Base-by-base conservation (phyloP, 2,113 vertebrate genomes). In the Passerina amoena region DNA sequence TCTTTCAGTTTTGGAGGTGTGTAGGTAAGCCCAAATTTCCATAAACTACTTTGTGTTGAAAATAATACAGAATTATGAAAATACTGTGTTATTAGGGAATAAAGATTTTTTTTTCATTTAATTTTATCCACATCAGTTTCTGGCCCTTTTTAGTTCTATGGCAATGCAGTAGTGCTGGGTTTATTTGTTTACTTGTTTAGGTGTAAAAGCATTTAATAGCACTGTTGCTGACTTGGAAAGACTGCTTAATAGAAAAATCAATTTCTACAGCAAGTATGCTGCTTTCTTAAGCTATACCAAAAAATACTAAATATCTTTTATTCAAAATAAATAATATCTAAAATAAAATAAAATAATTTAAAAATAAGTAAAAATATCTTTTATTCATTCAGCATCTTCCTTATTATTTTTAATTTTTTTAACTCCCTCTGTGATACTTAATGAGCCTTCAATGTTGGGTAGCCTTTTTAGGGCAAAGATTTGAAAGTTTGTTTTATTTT, bases 291-390 rank as follows among this genome's bases (percentile, higher is more conserved):
- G 14, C 10, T 60, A 50, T 59, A 42, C 27, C 33, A 87, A n/a
- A 76, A 96, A 97, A 23, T 75, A 70, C 10, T 69, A n/a, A 94
- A 82, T 63, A 23, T 9, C 22, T 95, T 93, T 71, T 37, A 70
- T 86, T 88, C 22, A 81, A 56, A 33, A 56, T 56, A 56, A 56
- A 56, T 56, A 56, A 33, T 54, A 54, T 31, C 30, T 31, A 12
- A 54, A 31, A 56, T 33, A 12, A 54, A 31, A 56, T 33, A 33
- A 56, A 54, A 33, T 56, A 33, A 56, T 33, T 33, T 54, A 6
- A 56, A 33, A 56, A 56, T 21, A 21, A 56, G 13, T 56, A 33
- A 33, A n/a, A 94, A 84, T 65, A 21, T 11, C 20, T 96, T 93
- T 69, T 37, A 75, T 84, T 88, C 22, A 79, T 78, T 88, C 50